Base-by-base conservation (phyloP, 1,140 invertebrate genomes). In the Dysdera silvatica region DNA sequence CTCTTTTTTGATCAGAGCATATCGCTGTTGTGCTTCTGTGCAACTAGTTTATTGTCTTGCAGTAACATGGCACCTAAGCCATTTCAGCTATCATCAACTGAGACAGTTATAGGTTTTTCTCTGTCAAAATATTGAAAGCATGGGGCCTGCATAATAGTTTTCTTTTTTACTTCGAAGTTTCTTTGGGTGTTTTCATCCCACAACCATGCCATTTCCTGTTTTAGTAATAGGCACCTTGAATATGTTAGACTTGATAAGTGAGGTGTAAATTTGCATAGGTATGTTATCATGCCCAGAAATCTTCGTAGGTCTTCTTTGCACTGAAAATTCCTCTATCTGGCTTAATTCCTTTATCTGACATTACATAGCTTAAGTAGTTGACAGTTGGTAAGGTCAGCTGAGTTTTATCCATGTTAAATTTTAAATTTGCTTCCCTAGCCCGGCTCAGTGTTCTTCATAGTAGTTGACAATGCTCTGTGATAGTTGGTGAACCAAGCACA, bases 291-390 rank as follows among this genome's bases (percentile, higher is more conserved):
- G 18, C 61, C 51, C 0, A 62, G 33, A 37, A 62, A 62, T 33
- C 47, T 40, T 47, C 43, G 60, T 26, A 61, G 32, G n/a, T 20
- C 31, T 24, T 61, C 41, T 12, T 23, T 29, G 23, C 6, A 5
- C 49, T 6, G 26, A 14, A 28, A 28, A 26, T n/a, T n/a, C n/a
- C n/a, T n/a, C n/a, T n/a, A n/a, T n/a, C n/a, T n/a, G n/a, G n/a
- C n/a, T n/a, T n/a, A n/a, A n/a, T n/a, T n/a, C n/a, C n/a, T n/a
- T n/a, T n/a, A n/a, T n/a, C n/a, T n/a, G n/a, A n/a, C n/a, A n/a
- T n/a, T n/a, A n/a, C n/a, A n/a, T n/a, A n/a, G n/a, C 71, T 69
- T 0, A 65, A 70, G 66, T 69, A 74, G n/a, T 71, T 65, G 2
- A 73, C 67, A 0, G 10, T 55, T n/a, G 61, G 31, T 63, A 66